Percentiles rank a stretch among this genome's conserved stretches.
These are phyloP conservation scores for Calephelis perditalis DNA, from an alignment of 2,888 invertebrate genomes.

Conservation along the genomic window DNA sequence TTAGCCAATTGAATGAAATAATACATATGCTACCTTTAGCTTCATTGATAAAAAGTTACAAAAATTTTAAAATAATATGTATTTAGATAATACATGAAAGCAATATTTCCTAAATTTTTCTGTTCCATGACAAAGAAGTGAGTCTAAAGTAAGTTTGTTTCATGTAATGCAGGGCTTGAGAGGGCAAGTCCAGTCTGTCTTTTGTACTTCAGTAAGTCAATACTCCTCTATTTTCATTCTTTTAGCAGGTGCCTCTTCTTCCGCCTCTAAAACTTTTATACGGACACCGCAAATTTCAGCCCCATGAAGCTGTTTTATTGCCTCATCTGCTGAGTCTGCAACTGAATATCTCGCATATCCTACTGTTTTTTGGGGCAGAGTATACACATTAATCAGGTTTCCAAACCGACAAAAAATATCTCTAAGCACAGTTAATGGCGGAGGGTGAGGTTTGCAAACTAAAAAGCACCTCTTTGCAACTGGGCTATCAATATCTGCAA, in stretches of 20 bases:
- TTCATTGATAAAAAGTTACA: too few species aligned
- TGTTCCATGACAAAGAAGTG: constrained; percentile 18
- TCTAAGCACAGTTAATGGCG: constrained; percentile 86
- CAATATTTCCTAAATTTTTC: background rate
- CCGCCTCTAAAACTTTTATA: constrained; percentile 93
- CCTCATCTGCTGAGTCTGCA: constrained; percentile 85
- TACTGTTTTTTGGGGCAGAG: constrained; percentile 92
- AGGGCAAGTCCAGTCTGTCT: constrained; percentile 30
- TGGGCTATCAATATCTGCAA: constrained; percentile 82
- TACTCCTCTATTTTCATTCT: constrained; percentile 40
- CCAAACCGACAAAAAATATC: constrained; percentile 96
- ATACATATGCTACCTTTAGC: too few species aligned
- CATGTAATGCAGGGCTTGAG: constrained; percentile 10
- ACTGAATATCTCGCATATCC: constrained; percentile 94
- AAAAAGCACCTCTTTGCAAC: constrained; percentile 83
- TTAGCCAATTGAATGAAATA: too few species aligned
- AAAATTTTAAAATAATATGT: too few species aligned
- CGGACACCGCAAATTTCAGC: constrained; percentile 92
- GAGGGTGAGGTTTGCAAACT: constrained; percentile 81
- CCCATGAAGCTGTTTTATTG: constrained; percentile 85
- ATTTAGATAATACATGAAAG: background rate
- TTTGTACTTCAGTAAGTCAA: constrained; percentile 19
- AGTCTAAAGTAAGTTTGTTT: constrained; percentile 18
- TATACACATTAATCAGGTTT: constrained; percentile 92
- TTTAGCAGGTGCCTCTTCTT: constrained; percentile 59